Base-by-base conservation (phyloP, 2,888 invertebrate genomes). In the Mimumesa dahlbomi region DNA sequence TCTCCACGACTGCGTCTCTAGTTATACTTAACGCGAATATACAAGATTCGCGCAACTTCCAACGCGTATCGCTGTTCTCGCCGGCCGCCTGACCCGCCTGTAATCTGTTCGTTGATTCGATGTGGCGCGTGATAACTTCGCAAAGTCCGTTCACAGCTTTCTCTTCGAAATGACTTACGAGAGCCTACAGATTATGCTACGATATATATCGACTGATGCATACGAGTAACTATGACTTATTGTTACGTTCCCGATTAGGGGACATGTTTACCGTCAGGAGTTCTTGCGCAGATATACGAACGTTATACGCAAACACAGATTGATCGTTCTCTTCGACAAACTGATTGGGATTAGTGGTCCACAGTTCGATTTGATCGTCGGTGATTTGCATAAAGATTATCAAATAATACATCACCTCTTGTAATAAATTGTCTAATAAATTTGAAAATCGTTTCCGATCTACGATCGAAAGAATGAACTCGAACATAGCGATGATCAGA, bases 271-370 rank as follows among this genome's bases (percentile, higher is more conserved):
- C 93, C 83, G 90, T 84, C 7, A 94, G 84, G 34, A 94, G 90
- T 87, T 93, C 93, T 59, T 93, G 92, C 1, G 93, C 93, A 0
- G 93, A 93, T 70, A 93, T 91, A 59, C 94, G 90, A 43, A 94
- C 93, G 14, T 93, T 93, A 71, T 93, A 91, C 18, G 92, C 91
- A 66, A 91, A 92, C 0, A 92, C 92, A 40, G 91, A 91, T 67
- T 93, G 92, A 82, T 93, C 93, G 81, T 94, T 94, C 82, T 94
- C 94, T 77, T 93, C 93, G 4, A 94, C 92, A 89, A 93, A 94
- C 81, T 92, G 92, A 82, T 93, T 93, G 0, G 93, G 92, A 88
- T 92, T 93, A 16, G 90, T 90, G 40, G 90, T 90, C 94, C 94
- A 94, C 36, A 91, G 85, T 67, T 92, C 91, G 38, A 92, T 91